A percentile compares a stretch with the other conserved stretches of the same genome.
phyloP scores from a whole-genome alignment of 2,797 vertebrate species.

The Tragelaphus eurycerus region DNA sequence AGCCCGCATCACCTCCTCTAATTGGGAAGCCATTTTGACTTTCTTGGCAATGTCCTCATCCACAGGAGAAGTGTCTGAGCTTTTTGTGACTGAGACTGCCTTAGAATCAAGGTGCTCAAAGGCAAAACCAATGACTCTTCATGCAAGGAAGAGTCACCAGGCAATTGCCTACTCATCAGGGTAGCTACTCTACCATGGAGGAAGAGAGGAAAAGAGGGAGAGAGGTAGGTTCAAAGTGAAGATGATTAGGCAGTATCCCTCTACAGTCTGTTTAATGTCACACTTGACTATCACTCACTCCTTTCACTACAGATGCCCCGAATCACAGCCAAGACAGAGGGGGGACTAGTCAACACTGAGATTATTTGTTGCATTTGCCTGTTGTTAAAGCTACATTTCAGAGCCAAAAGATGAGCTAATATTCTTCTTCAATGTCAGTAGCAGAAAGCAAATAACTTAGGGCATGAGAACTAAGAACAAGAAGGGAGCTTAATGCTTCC shows the following conservation, averaged over 20 bases:
- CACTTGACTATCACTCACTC: not conserved
- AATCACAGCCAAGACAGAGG: constrained; percentile 19
- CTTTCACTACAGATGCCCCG: not conserved
- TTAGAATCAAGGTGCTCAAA: not conserved
- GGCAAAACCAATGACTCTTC: not conserved
- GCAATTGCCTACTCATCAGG: not conserved
- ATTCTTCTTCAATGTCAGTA: constrained; percentile 53
- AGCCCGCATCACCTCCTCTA: not conserved
- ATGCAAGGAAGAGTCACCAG: not conserved
- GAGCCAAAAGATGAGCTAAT: constrained; percentile 50
- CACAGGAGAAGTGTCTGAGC: not conserved
- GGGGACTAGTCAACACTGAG: not conserved
- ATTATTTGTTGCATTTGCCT: not conserved
- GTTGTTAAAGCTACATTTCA: constrained; percentile 43
- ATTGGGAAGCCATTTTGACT: not conserved
- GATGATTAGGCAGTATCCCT: not conserved
- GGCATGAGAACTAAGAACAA: constrained; percentile 59
- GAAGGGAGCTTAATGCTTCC: constrained; percentile 55
- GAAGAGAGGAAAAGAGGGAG: not conserved
- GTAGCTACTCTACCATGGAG: not conserved
- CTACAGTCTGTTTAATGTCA: not conserved
- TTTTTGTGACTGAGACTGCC: not conserved
- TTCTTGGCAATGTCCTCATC: not conserved
- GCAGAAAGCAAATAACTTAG: constrained; percentile 58
- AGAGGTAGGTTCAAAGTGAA: not conserved